These are phyloP conservation scores for Nannoperca australis DNA, from an alignment of 2,797 vertebrate genomes.

Conservation along the genomic window DNA sequence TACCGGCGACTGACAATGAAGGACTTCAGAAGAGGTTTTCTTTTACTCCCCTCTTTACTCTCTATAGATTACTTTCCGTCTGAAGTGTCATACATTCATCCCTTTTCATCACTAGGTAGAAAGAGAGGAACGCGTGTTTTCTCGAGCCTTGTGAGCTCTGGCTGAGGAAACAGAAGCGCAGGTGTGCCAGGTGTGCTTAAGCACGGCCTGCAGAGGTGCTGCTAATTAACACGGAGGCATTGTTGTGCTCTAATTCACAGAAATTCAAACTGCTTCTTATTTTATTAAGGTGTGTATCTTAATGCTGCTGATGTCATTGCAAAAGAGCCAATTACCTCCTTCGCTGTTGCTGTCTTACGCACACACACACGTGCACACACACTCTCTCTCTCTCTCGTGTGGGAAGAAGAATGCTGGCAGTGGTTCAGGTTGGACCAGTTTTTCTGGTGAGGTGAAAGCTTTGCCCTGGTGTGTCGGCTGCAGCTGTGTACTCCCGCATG, in stretches of 20 bases:
- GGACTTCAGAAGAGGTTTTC: slow-evolving; percentile 43
- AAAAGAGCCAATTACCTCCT: slow-evolving; percentile 12
- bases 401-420: slow-evolving; percentile 47
- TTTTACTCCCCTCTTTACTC: slow-evolving; percentile 11
- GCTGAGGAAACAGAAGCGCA: neutral
- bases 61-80: slow-evolving; percentile 50
- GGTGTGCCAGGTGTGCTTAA: slow-evolving; percentile 39
- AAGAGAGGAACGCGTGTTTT: slow-evolving; percentile 26
- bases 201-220: slow-evolving; percentile 27
- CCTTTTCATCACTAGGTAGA: slow-evolving; percentile 35
- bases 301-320: slow-evolving; percentile 9
- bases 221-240: slow-evolving; percentile 51
- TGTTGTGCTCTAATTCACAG: slow-evolving; percentile 21
- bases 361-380: neutral
- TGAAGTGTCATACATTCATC: slow-evolving; percentile 58
- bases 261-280: slow-evolving; percentile 28
- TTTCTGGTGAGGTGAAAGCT: slow-evolving; percentile 38
- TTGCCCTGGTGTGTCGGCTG: neutral
- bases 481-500: neutral
- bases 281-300: slow-evolving; percentile 19
- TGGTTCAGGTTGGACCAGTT: slow-evolving; percentile 58
- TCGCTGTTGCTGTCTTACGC: neutral
- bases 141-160: neutral
- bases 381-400: neutral
- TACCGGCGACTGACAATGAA: slow-evolving; percentile 52